Percentiles rank a stretch among this genome's conserved stretches.
phyloP scores from a whole-genome alignment of 2,797 vertebrate genomes.

The Amniataba percoides region DNA sequence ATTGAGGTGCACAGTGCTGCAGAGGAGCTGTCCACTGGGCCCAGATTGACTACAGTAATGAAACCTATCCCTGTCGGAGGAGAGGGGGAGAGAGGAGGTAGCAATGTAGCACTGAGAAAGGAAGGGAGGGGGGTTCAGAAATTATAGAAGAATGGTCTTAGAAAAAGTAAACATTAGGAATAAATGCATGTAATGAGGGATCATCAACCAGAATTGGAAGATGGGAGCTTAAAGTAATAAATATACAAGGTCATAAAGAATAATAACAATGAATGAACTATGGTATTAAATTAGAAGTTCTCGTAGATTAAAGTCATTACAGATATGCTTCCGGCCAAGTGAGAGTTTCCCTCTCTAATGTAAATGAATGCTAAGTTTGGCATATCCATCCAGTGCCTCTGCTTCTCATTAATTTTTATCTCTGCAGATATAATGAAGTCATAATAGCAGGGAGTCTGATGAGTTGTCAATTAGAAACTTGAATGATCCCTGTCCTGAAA shows the following conservation, averaged over 20 bases:
- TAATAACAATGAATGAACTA: constrained; percentile 80
- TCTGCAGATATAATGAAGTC: constrained; percentile 83
- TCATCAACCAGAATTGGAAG: constrained; percentile 57
- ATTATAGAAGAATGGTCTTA: constrained; percentile 36
- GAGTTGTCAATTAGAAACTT: constrained; percentile 82
- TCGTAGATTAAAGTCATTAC: constrained; percentile 82
- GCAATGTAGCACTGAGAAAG: constrained; percentile 20
- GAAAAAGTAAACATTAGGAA: constrained; percentile 68
- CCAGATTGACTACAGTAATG: constrained; percentile 89
- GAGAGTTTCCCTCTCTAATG: constrained; percentile 81
- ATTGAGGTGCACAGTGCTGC: constrained; percentile 85
- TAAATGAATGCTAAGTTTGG: constrained; percentile 84
- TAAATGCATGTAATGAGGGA: constrained; percentile 58
- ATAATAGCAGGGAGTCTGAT: constrained; percentile 82
- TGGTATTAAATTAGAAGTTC: constrained; percentile 79
- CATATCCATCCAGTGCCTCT: constrained; percentile 78
- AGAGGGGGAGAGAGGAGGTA: constrained; percentile 58
- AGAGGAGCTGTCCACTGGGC: constrained; percentile 84
- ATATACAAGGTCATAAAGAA: constrained; percentile 81
- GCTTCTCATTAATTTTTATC: constrained; percentile 85
- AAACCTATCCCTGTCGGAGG: constrained; percentile 82
- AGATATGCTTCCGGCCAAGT: constrained; percentile 76
- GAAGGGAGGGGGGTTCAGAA: constrained; percentile 36
- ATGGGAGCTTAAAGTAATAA: constrained; percentile 63
- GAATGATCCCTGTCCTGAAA: constrained; percentile 78